Conservation (phyloP, 37 sponge, comb jelly and placozoan species). For the Axinella damicornis region DNA sequence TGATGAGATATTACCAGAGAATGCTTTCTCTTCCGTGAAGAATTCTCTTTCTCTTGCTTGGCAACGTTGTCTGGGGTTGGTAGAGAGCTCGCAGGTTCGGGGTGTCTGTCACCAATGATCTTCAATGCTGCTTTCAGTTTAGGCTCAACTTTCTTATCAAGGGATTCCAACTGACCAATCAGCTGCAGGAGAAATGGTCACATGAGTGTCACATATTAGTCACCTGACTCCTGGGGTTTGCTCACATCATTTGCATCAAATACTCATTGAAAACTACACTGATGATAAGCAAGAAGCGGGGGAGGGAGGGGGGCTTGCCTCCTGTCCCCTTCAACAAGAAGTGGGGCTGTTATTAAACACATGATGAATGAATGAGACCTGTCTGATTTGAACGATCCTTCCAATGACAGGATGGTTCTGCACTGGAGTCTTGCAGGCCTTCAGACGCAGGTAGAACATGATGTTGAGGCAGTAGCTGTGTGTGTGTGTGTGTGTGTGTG, state of each 20-base stretch:
- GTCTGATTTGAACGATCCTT: conserved; percentile 56
- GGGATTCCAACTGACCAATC: conserved; percentile 22
- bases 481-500: background rate
- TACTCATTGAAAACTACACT: no score
- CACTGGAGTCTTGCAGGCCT: conserved; percentile 21
- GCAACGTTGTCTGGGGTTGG: no score
- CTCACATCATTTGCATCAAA: no score
- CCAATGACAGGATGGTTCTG: conserved; percentile 74
- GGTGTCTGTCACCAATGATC: background rate
- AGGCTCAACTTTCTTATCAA: conserved; percentile 7
- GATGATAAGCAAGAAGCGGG: no score
- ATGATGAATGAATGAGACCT: no score
- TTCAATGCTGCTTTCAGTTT: background rate
- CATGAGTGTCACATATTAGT: background rate
- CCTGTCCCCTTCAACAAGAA: no score
- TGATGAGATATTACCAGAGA: no score
- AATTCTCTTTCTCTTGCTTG: background rate
- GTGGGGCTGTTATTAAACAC: no score
- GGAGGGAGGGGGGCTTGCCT: no score
- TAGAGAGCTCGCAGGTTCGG: no score
- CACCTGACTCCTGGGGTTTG: background rate
- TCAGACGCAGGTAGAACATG: conserved; percentile 75
- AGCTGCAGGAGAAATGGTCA: background rate
- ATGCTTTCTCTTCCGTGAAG: background rate
- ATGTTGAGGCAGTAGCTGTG: conserved; percentile 72